phyloP scores from a whole-genome alignment of 2,888 invertebrate genomes.

The Cheilosia impressa region DNA sequence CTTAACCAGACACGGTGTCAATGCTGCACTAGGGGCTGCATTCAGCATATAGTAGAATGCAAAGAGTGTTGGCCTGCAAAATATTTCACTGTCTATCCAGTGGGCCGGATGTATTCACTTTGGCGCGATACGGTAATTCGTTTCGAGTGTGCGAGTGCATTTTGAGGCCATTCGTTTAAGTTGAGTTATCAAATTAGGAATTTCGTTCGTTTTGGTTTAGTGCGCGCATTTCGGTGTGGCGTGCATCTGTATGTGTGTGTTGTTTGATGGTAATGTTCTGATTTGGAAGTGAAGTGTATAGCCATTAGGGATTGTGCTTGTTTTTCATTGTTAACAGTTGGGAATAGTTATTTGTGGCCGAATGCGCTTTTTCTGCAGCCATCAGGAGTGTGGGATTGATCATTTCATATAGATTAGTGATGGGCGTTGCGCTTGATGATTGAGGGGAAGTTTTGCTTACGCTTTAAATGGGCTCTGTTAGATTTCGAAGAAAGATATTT shows the following conservation, averaged over 20 bases:
- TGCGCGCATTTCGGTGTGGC: neutral
- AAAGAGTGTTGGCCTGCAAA: constrained; percentile 35
- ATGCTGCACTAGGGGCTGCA: neutral
- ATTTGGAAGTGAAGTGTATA: constrained; percentile 54
- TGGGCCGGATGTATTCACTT: constrained; percentile 67
- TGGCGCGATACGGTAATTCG: constrained; percentile 65
- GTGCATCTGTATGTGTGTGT: neutral
- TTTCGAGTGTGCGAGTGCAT: constrained; percentile 62
- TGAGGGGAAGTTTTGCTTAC: constrained; percentile 14
- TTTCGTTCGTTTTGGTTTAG: constrained; percentile 56
- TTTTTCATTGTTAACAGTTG: constrained; percentile 53
- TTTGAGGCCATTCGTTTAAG: constrained; percentile 64
- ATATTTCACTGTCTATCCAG: constrained; percentile 61
- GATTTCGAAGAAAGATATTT: neutral
- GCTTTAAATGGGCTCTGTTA: constrained; percentile 1
- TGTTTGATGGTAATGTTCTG: constrained; percentile 65
- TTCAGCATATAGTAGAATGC: neutral
- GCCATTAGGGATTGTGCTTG: constrained; percentile 53
- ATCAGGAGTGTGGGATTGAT: constrained; percentile 39
- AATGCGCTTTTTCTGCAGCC: constrained; percentile 55
- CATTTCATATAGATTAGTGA: constrained; percentile 25
- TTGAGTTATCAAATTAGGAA: constrained; percentile 71
- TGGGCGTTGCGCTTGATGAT: constrained; percentile 21
- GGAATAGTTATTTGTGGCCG: constrained; percentile 41
- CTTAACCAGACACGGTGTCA: neutral